Conservation (phyloP, 2,888 invertebrate species). For the Xylota sylvarum region DNA sequence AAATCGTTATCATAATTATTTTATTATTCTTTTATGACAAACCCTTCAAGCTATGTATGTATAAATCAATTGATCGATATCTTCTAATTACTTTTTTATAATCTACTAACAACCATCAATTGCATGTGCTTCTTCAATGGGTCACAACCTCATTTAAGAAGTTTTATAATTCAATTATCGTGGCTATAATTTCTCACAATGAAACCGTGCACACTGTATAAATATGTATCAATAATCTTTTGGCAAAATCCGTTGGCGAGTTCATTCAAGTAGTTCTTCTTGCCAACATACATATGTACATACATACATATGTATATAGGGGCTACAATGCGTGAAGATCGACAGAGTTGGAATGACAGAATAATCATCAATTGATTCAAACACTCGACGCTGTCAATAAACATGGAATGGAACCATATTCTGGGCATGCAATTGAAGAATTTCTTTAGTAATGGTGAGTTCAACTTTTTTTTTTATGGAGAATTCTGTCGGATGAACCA, state of each 20-base stretch:
- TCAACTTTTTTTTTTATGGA: conserved; percentile 21
- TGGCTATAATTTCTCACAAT: conserved; percentile 30
- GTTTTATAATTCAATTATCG: conserved; percentile 59
- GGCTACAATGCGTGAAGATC: conserved; percentile 18
- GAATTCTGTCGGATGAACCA: conserved; percentile 57
- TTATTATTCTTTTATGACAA: neutral
- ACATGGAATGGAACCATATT: conserved; percentile 34
- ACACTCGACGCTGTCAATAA: conserved; percentile 60
- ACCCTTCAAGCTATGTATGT: neutral
- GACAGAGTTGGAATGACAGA: conserved; percentile 17
- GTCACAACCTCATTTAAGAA: conserved; percentile 50
- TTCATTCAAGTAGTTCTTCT: conserved; percentile 10
- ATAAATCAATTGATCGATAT: conserved; percentile 35
- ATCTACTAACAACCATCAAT: neutral
- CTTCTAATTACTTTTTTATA: conserved; percentile 3
- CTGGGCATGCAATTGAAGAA: conserved; percentile 47
- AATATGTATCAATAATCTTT: conserved; percentile 73
- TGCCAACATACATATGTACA: neutral
- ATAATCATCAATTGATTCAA: conserved; percentile 56
- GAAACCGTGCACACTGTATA: neutral
- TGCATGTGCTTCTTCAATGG: neutral
- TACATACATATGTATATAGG: neutral
- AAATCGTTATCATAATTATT: neutral
- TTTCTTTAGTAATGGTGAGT: conserved; percentile 30
- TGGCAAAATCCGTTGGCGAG: conserved; percentile 49